Conservation (phyloP, 2,113 vertebrate species). For the Oriolus oriolus region DNA sequence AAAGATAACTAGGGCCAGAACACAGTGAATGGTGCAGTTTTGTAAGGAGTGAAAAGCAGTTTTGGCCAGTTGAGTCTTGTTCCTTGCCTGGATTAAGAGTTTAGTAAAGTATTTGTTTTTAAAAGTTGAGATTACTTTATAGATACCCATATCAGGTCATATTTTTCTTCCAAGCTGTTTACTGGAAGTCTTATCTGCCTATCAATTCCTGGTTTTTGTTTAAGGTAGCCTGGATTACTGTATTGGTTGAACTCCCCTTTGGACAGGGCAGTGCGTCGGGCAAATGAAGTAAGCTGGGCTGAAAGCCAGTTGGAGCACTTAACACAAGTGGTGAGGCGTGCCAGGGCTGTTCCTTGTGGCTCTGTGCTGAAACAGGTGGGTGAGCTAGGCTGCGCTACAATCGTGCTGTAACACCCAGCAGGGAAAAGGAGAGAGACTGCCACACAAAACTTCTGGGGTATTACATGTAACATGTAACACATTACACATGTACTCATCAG, state of each 20-base stretch:
- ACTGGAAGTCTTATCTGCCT: background rate
- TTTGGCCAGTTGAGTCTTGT: background rate
- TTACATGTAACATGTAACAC: background rate
- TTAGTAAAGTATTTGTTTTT: background rate
- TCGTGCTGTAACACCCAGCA: background rate
- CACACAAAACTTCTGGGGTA: background rate
- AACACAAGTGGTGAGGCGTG: background rate
- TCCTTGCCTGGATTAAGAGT: background rate
- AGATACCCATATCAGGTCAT: background rate
- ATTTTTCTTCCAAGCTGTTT: background rate
- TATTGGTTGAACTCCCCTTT: background rate
- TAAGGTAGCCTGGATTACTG: background rate
- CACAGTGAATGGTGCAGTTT: background rate
- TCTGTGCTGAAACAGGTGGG: background rate
- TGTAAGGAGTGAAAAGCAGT: background rate
- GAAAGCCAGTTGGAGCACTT: background rate
- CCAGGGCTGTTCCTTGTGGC: fast-evolving
- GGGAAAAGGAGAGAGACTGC: background rate
- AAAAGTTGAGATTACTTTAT: background rate
- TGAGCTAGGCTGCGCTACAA: fast-evolving
- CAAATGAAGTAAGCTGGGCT: background rate
- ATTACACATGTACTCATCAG: fast-evolving
- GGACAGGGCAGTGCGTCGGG: background rate
- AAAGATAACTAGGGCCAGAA: background rate
- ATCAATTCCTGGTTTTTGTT: background rate